Conservation (phyloP, 2,797 vertebrate genomes). For the Bucorvus abyssinicus region DNA sequence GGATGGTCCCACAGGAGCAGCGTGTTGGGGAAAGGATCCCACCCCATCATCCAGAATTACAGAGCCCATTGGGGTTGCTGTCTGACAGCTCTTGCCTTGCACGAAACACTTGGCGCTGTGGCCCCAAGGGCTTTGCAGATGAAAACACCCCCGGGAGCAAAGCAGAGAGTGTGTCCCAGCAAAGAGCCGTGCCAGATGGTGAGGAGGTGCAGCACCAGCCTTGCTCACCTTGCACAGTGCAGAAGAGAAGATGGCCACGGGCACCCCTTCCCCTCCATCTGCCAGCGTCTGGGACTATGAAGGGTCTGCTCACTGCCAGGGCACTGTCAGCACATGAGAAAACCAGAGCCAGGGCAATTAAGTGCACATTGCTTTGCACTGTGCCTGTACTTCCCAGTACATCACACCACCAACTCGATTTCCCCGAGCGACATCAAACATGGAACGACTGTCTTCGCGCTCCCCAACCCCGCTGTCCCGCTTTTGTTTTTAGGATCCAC, state of each 20-base stretch:
- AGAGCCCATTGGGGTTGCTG: fast-evolving
- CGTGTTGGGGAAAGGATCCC: neutral
- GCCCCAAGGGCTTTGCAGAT: neutral
- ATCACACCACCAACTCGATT: neutral
- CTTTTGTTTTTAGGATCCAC: neutral
- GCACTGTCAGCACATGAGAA: neutral
- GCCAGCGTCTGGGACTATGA: neutral
- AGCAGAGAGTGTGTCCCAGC: neutral
- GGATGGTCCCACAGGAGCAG: fast-evolving
- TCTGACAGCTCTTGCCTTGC: neutral
- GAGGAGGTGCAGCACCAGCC: neutral
- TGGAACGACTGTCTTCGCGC: neutral
- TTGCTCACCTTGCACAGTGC: no score
- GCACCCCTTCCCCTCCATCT: neutral
- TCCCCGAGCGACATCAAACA: neutral
- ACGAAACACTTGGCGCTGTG: neutral
- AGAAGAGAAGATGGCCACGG: neutral
- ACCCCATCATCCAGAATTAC: neutral
- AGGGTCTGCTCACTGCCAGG: neutral
- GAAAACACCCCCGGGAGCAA: neutral
- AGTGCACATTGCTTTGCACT: neutral
- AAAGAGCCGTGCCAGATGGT: fast-evolving
- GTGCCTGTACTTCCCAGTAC: neutral
- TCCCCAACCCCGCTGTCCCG: no score
- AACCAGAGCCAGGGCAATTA: neutral